Evolutionary conservation across 2,797 vertebrate species (phyloP), one percentile per base, ranked within the genome.

Genomic region (Xenops minutus): DNA sequence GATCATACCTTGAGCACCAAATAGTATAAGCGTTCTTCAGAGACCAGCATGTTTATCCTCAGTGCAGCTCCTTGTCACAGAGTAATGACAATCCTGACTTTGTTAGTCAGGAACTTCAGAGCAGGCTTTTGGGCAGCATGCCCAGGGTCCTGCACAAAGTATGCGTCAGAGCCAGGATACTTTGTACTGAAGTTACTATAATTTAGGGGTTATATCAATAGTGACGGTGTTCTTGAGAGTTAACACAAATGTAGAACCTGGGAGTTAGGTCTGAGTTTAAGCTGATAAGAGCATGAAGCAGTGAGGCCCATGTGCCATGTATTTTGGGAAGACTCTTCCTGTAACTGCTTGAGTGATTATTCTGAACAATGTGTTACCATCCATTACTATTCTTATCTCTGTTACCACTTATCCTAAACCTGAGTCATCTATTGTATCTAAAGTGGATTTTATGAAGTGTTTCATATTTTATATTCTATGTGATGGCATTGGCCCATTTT

Each of bases 371-470:
- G 71, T 61, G 51, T 22, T 85, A 34, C 32, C 54, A 78, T 89
- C 74, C 74, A 88, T 97, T 96, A 87, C 63, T 79, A 37, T 85
- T 59, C 92, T 96, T 95, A 95, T 95, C 94, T 96, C 62, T 89
- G 56, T 52, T 82, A 67, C 74, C 81, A 84, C 71, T 96, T 95
- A 64, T 56, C 80, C 84, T 89, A 92, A 86, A 81, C 41, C 67
- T 91, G 90, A 93, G 71, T 95, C 95, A 93, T 69, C 92, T 90
- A 91, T 96, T 95, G 94, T 95, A 92, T 63, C 67, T 93, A 56
- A 94, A 95, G 84, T 93, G 86, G 74, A 61, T 92, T 93, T 93
- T 87, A 87, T 34, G 41, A 62, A 93, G 26, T 19, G 17, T 73
- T 86, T 46, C 56, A 44, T 82, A 85, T 89, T 95, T 95, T 93